Percentiles rank a stretch among this genome's conserved stretches.
phyloP scores from a whole-genome alignment of 2,113 vertebrate species.

The Pangasianodon hypophthalmus region DNA sequence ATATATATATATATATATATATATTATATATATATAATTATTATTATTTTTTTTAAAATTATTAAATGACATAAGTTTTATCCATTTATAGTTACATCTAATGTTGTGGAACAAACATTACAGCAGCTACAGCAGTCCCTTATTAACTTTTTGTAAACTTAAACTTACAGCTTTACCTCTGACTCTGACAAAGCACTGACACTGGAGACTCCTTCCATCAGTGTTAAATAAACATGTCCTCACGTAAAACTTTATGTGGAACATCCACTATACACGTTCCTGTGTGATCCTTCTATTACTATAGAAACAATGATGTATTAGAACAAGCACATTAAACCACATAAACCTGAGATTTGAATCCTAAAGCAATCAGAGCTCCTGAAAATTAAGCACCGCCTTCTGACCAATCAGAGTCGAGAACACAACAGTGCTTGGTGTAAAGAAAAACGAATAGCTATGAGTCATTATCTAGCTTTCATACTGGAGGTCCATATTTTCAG shows the following conservation, averaged over 20 bases:
- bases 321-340: neutral
- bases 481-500: neutral
- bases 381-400: neutral
- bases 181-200: neutral
- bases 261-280: neutral
- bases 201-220: neutral
- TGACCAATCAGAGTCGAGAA: neutral
- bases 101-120: no score
- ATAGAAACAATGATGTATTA: neutral
- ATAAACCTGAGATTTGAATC: neutral
- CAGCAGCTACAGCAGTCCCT: no score
- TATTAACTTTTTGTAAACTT: no score
- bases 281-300: neutral
- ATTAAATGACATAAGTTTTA: no score
- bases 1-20: no score
- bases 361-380: neutral
- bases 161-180: no score
- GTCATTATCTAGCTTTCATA: neutral
- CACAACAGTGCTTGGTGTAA: neutral
- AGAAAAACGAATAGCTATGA: neutral
- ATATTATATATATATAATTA: no score
- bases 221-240: neutral
- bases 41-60: no score
- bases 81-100: no score
- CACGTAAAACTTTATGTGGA: neutral